phyloP scores from a whole-genome alignment of 2,888 invertebrate genomes.

The Anticlea derivata region DNA sequence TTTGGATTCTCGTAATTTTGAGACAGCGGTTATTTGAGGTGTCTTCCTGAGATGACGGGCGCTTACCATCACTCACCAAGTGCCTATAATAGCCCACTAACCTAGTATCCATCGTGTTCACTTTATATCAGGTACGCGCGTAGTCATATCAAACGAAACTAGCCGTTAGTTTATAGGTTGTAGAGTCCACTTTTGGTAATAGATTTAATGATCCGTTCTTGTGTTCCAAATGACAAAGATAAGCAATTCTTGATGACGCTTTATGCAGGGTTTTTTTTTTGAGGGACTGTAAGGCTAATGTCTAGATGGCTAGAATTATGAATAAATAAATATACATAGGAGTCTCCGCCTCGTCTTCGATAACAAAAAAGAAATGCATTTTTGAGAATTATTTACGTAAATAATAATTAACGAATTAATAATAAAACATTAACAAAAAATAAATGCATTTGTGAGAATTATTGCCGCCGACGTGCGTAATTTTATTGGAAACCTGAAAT shows the following conservation, averaged over 20 bases:
- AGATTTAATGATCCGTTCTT: conserved; percentile 48
- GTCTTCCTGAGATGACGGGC: conserved; percentile 33
- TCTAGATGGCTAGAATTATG: too few relatives aligned
- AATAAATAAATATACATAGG: too few relatives aligned
- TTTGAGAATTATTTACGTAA: too few relatives aligned
- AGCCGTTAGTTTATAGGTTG: conserved; percentile 53
- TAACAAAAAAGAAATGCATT: too few relatives aligned
- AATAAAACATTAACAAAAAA: too few relatives aligned
- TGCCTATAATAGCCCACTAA: conserved; percentile 54
- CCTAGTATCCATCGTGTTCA: conserved; percentile 60
- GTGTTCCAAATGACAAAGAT: conserved; percentile 47
- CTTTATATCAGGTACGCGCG: conserved; percentile 58
- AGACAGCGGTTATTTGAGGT: conserved; percentile 19
- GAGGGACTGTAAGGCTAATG: too few relatives aligned
- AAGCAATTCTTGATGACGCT: conserved; percentile 47
- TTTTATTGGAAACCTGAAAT: too few relatives aligned
- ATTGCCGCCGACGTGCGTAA: too few relatives aligned
- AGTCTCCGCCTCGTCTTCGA: too few relatives aligned
- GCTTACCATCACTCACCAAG: conserved; percentile 54
- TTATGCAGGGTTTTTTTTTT: conserved; percentile 57
- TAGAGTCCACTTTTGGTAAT: conserved; percentile 61
- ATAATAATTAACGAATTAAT: too few relatives aligned
- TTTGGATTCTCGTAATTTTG: neutral
- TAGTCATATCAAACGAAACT: conserved; percentile 69
- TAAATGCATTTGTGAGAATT: too few relatives aligned